These are phyloP conservation scores for Philypnodon macrostomus DNA, from an alignment of 2,797 vertebrate species.

Conservation along the genomic window DNA sequence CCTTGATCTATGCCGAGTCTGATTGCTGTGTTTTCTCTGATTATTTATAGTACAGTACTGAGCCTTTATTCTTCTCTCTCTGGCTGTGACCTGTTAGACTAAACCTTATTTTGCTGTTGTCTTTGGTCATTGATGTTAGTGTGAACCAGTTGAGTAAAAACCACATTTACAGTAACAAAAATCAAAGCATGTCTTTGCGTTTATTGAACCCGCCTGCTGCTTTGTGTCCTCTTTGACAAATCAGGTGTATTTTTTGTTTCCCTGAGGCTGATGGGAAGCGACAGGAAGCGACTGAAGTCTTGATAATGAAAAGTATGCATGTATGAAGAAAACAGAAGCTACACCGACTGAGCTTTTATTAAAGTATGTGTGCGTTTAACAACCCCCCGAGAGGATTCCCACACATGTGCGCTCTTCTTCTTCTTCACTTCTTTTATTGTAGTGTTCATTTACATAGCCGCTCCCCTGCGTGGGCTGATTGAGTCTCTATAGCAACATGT, in stretches of 20 bases:
- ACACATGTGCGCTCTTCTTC: background rate
- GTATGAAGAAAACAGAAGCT: background rate
- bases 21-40: too few relatives aligned
- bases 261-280: slow-evolving; percentile 45
- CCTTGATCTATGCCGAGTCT: too few relatives aligned
- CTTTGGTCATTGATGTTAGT: too few relatives aligned
- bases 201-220: slow-evolving; percentile 1
- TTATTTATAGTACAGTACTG: too few relatives aligned
- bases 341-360: slow-evolving; percentile 17
- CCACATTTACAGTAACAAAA: too few relatives aligned
- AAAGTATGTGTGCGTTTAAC: background rate
- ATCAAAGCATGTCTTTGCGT: slow-evolving; percentile 2
- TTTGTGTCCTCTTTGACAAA: slow-evolving; percentile 22
- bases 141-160: too few relatives aligned
- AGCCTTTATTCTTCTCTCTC: too few relatives aligned
- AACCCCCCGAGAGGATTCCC: background rate
- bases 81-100: too few relatives aligned
- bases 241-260: slow-evolving; percentile 17
- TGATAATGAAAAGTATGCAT: slow-evolving; percentile 29
- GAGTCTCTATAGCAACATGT: slow-evolving; percentile 39
- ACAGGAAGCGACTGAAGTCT: slow-evolving; percentile 35
- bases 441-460: slow-evolving; percentile 17
- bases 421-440: slow-evolving; percentile 11
- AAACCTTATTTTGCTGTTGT: too few relatives aligned
- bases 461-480: slow-evolving; percentile 18